These are phyloP conservation scores for Plutomurus gul DNA, from an alignment of 1,140 invertebrate species.

Conservation along the genomic window DNA sequence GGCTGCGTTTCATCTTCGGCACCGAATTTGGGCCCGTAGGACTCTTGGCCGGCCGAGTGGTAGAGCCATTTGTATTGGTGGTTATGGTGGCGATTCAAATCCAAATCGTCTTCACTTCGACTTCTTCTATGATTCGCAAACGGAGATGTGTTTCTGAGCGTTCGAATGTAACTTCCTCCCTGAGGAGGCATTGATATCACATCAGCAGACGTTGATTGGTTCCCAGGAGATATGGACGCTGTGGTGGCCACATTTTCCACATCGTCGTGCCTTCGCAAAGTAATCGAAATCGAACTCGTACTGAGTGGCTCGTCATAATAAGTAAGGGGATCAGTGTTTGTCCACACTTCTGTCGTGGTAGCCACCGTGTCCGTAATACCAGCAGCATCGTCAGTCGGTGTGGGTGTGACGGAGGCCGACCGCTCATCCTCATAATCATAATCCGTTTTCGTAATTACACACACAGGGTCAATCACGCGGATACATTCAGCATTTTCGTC, in stretches of 20 bases:
- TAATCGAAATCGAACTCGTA: not conserved
- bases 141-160: not conserved
- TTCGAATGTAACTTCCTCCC: not conserved
- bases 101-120: constrained; percentile 21
- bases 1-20: not conserved
- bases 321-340: not conserved
- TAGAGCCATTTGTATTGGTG: constrained; percentile 17
- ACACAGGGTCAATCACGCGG: not conserved
- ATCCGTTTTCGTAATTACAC: not conserved
- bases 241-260: not conserved
- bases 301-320: not conserved
- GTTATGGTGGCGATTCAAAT: not conserved
- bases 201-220: not conserved
- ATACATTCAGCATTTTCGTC: not conserved
- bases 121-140: not conserved
- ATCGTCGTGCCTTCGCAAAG: not conserved
- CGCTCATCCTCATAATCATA: not conserved
- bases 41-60: not conserved
- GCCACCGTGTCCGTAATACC: not conserved
- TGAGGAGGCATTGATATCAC: not conserved
- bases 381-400: not conserved
- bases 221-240: not conserved
- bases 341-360: not conserved
- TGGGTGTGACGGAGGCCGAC: constrained; percentile 36
- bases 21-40: not conserved